Evolutionary conservation across 2,113 vertebrate species (phyloP), one percentile per base, ranked within the genome.

Genomic region (Pterocles gutturalis): DNA sequence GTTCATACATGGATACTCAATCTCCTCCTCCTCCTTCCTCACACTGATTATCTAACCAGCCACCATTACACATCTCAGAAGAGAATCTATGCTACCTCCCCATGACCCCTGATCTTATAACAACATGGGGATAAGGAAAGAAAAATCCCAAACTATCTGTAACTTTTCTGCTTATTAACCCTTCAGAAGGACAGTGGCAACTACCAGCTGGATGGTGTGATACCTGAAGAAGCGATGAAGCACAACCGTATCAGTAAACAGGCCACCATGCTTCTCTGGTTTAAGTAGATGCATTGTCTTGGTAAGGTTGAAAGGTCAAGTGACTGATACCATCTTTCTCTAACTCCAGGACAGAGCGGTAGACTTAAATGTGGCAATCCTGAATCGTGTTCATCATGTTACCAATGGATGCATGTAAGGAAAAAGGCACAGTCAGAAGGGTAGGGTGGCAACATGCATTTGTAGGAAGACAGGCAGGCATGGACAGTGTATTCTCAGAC

Each of bases 41-140:
- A n/a, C 36, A 26, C 1, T 90, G 89, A 95, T 96, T 90, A 86
- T 29, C 91, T 95, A 95, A 96, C 90, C 97, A 94, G 89, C 22
- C 86, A 87, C 33, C 69, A 83, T 33, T 10, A 15, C 70, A 62
- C 55, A 83, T 58, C 64, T 66, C 22, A 2, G 34, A 64, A 54
- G 28, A 92, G 17, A 95, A 86, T 58, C 41, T n/a, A 14, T 9
- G 76, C 69, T 53, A 57, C 95, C 34, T 87, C 61, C 61, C 53
- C 10, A 8, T 45, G 51, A 89, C 61, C 72, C n/a, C 65, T 13
- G 2, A 49, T 65, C 72, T 61, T 81, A 38, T 1, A 78, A 67
- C 14, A 60, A 22, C 2, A 18, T 4, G 11, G 24, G 38, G 21
- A 49, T 22, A 90, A 76, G 25, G 45, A 77, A 71, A 53, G 6